Percentiles rank a stretch among this genome's conserved stretches.
phyloP scores from a whole-genome alignment of 2,113 vertebrate species.

The Paraplagusia blochii region DNA sequence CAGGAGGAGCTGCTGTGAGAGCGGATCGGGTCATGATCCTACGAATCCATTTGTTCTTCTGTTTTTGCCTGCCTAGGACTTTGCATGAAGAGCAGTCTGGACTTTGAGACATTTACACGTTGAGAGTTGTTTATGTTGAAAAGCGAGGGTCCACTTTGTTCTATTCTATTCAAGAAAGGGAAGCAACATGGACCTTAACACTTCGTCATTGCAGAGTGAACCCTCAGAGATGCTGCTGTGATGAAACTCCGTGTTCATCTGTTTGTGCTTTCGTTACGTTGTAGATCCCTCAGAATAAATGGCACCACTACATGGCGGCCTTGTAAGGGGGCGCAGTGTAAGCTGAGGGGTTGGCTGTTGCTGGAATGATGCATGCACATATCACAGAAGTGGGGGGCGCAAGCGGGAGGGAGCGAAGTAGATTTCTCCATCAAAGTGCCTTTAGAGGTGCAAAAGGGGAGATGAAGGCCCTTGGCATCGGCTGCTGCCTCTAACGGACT shows the following conservation, averaged over 20 bases:
- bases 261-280: background rate
- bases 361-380: conserved; percentile 65
- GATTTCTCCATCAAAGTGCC: conserved; percentile 67
- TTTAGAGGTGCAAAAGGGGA: conserved; percentile 59
- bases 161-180: background rate
- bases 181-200: background rate
- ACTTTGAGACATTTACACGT: too few relatives aligned
- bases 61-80: too few relatives aligned
- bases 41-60: too few relatives aligned
- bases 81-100: too few relatives aligned
- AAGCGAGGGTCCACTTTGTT: too few relatives aligned
- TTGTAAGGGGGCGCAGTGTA: conserved; percentile 41
- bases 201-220: conserved; percentile 38
- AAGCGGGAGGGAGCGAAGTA: conserved; percentile 33
- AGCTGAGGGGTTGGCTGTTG: conserved; percentile 18
- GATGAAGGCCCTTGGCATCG: conserved; percentile 65
- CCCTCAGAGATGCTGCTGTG: conserved; percentile 56
- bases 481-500: conserved; percentile 69
- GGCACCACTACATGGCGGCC: conserved; percentile 43
- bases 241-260: conserved; percentile 52
- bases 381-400: conserved; percentile 48
- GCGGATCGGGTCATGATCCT: too few relatives aligned
- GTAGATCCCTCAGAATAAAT: conserved; percentile 42
- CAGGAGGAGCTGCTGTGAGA: too few relatives aligned
- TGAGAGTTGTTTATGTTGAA: too few relatives aligned